Evolutionary conservation across 2,888 invertebrate species (phyloP), one percentile per base, ranked within the genome.

Genomic region (Mythimna impura): DNA sequence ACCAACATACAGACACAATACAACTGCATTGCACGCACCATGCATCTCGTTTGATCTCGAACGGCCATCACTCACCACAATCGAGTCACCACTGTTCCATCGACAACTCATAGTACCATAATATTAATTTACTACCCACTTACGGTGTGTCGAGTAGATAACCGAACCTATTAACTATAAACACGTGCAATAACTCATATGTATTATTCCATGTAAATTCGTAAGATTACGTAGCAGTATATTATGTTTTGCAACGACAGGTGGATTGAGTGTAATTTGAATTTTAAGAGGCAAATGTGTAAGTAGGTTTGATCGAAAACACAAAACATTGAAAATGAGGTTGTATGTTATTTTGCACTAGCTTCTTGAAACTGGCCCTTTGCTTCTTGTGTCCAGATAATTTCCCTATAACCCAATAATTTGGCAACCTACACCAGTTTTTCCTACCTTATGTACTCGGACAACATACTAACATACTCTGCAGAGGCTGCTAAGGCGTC

Each of bases 161-260:
- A 58, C 71, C 58, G 9, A 75, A 75, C 47, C 81, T 75, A 81
- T 83, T 83, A 83, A 73, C 73, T 62, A 55, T 43, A 63, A 10
- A 66, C 47, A 71, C 55, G 30, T 54, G 79, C 61, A 50, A 67
- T 74, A 73, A 67, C 50, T 81, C 73, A 30, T 62, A 70, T 64
- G 67, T 79, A 83, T 86, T 75, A 84, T 86, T 83, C 77, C 62
- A 84, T 86, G 78, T 75, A 72, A 86, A 83, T 79, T 80, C 66
- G 62, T 36, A 22, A 22, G 25, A 66, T 57, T 52, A 62, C 68
- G 50, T 61, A 61, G 47, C 34, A 52, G 30, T 73, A 65, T 67
- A 52, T 78, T 65, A 61, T 12, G n/a, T 82, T 71, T 73, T 60
- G 74, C 79, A 78, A 81, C 60, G 69, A 67, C 73, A 65, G 55